Evolutionary conservation across 1,140 invertebrate species (phyloP).

Genomic region (Leptinotarsa undecemlineata): DNA sequence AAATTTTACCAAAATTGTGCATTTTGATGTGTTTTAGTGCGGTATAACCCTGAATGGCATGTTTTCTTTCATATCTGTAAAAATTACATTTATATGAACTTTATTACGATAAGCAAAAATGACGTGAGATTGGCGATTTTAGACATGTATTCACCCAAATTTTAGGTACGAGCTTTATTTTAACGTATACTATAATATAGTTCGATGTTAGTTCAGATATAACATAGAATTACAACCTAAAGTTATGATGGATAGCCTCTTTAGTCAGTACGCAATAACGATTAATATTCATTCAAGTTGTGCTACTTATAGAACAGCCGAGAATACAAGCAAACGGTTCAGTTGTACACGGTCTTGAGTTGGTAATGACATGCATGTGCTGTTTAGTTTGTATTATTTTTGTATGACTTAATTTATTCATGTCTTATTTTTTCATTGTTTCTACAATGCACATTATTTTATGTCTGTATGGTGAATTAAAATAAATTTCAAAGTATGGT

Average conservation of each 20-base stretch:
- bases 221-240: constrained; percentile 50
- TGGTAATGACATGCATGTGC: constrained; percentile 43
- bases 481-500: constrained; percentile 33
- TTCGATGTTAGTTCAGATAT: constrained; percentile 56
- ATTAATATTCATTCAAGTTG: constrained; percentile 51
- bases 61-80: constrained; percentile 56
- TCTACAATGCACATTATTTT: constrained; percentile 51
- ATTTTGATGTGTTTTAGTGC: constrained; percentile 50
- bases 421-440: constrained; percentile 33
- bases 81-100: constrained; percentile 48
- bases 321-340: constrained; percentile 45
- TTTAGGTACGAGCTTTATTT: constrained; percentile 55
- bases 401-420: constrained; percentile 23
- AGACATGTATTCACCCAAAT: constrained; percentile 47
- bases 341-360: constrained; percentile 44
- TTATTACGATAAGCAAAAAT: constrained; percentile 47
- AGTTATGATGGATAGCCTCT: constrained; percentile 51
- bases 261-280: constrained; percentile 52
- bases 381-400: constrained; percentile 41
- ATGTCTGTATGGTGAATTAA: constrained; percentile 54
- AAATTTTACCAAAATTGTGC: constrained; percentile 52
- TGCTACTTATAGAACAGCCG: constrained; percentile 53
- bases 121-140: constrained; percentile 52
- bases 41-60: constrained; percentile 55
- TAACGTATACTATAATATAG: constrained; percentile 53